Evolutionary conservation across 1,140 invertebrate genomes (phyloP), one percentile per base, ranked within the genome.

Genomic region (Hyles euphorbiae): DNA sequence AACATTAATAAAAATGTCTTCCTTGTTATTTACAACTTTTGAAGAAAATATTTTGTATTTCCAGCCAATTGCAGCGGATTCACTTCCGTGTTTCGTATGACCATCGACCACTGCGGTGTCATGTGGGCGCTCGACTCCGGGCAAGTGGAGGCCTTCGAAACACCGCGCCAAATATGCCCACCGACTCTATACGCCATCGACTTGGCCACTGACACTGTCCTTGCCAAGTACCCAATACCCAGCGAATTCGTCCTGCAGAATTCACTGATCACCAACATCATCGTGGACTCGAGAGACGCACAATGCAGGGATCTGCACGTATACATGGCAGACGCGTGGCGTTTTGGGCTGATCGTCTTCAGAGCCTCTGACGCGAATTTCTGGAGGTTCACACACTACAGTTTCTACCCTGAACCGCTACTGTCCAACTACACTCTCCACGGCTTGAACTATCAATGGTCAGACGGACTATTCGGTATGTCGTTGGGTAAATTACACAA

Each of bases 111-210:
- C 34, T 96, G 95, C 73, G 88, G 91, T 36, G 88, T 94, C 3
- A 83, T 96, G 34, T 96, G 95, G 94, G 91, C 94, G 0, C 83
- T 96, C 12, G 95, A 96, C 75, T 94, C 94, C 0, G 95, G 95
- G 0, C 92, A 93, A 70, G 90, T 94, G 1, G 92, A 95, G 66
- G 90, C 94, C 0, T 92, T 93, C 1, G 91, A 90, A n/a, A 91
- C 90, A 7, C 89, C 94, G 0, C 91, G 90, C 34, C 92, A 93
- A 62, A 70, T 93, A 0, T 96, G 95, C 78, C 94, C 94, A 0
- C 93, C 94, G 0, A 91, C 94, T 32, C 89, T 96, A 11, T 91
- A 93, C 22, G 91, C 94, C 7, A 96, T 95, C 67, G 92, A 95
- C 68, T 75, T 96, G 22, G 85, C 76, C 46, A 94, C 92, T 0